Evolutionary conservation across 2,888 invertebrate genomes (phyloP).

Genomic region (Temnothorax unifasciatus): DNA sequence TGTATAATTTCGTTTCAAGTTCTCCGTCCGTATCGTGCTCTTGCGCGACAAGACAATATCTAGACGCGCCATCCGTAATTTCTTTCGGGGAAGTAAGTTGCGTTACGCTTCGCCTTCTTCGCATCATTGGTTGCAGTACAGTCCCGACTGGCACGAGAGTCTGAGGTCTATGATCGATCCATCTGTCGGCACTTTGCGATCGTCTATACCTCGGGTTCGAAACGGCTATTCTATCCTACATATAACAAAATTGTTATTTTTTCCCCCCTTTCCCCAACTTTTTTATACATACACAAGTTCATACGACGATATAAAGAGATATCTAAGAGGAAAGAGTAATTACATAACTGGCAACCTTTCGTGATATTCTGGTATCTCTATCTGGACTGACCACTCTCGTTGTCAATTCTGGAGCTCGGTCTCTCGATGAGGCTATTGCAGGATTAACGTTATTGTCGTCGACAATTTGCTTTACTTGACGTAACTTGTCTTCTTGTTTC

Average conservation of each 20-base stretch:
- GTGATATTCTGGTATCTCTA: conserved; percentile 75
- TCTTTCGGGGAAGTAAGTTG: conserved; percentile 93
- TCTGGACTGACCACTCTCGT: conserved; percentile 69
- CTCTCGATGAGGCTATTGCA: conserved; percentile 34
- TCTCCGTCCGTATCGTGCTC: conserved; percentile 97
- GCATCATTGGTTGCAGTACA: conserved; percentile 94
- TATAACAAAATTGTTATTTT: not conserved
- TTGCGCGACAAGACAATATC: conserved; percentile 97
- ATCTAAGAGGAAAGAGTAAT: conserved; percentile 15
- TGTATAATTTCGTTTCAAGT: conserved; percentile 96
- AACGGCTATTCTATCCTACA: conserved; percentile 89
- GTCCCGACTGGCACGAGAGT: conserved; percentile 95
- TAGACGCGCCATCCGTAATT: conserved; percentile 88
- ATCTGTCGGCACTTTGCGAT: conserved; percentile 93
- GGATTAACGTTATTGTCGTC: conserved; percentile 84
- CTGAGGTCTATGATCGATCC: conserved; percentile 96
- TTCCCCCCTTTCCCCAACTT: not conserved
- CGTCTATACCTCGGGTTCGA: conserved; percentile 92
- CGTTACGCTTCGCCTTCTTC: conserved; percentile 93
- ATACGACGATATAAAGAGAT: not conserved
- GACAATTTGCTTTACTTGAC: conserved; percentile 88
- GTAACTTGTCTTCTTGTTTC: conserved; percentile 89
- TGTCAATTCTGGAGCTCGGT: conserved; percentile 42
- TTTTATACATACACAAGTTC: conserved; percentile 4
- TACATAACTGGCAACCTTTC: conserved; percentile 67